Percentiles rank a stretch among this genome's conserved stretches.
phyloP scores from a whole-genome alignment of 2,888 invertebrate species.

The Ischnura elegans region DNA sequence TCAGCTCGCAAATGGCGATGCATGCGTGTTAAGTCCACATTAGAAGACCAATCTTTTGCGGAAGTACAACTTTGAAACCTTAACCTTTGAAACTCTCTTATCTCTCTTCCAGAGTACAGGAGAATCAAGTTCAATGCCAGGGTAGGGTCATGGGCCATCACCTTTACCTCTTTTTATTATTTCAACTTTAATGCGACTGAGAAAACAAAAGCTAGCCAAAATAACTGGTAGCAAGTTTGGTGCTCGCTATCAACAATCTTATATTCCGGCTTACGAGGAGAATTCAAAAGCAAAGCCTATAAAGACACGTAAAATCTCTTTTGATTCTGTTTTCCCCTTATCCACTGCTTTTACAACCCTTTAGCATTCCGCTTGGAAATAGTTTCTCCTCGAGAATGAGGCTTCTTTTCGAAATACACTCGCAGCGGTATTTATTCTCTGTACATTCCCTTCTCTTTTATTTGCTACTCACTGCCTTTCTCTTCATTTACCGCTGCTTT shows the following conservation, averaged over 20 bases:
- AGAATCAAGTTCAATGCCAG: too few relatives aligned
- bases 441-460: background rate
- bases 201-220: background rate
- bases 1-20: background rate
- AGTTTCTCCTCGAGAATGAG: constrained; percentile 1
- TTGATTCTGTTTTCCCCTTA: background rate
- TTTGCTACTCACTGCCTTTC: background rate
- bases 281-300: background rate
- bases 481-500: background rate
- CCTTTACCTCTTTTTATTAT: background rate
- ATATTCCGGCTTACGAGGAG: background rate
- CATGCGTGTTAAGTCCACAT: background rate
- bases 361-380: background rate
- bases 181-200: background rate
- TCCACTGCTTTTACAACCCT: background rate
- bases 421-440: background rate
- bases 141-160: background rate
- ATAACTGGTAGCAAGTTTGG: background rate
- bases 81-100: background rate
- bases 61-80: background rate
- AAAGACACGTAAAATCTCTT: background rate
- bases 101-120: background rate
- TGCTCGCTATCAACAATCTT: background rate
- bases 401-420: constrained; percentile 1
- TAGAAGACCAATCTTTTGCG: background rate